Evolutionary conservation across 1,140 invertebrate species (phyloP).

Genomic region (Hydropsyche tenuis): DNA sequence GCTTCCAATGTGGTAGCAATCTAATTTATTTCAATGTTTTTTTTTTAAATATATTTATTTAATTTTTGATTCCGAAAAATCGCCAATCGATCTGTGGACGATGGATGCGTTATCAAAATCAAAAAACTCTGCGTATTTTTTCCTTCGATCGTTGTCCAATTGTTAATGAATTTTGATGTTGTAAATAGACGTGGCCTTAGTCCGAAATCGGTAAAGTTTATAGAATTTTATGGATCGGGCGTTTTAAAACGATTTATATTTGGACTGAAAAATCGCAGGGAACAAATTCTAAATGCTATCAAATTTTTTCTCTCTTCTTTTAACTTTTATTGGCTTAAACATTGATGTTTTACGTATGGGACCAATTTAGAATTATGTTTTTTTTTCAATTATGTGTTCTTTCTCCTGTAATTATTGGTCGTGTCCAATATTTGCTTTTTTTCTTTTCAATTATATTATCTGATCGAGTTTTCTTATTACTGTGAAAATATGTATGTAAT

Average conservation of each 20-base stretch:
- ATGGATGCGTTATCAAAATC: no score
- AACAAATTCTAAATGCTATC: not conserved
- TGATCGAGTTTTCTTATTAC: conserved; percentile 3
- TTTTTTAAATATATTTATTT: no score
- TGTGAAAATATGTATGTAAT: conserved; percentile 27
- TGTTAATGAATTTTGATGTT: no score
- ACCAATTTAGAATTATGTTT: no score
- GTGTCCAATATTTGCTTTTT: not conserved
- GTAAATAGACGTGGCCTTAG: not conserved
- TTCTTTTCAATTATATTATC: not conserved
- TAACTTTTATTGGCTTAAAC: conserved; percentile 10
- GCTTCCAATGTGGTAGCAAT: no score
- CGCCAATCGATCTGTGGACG: no score
- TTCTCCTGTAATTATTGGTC: not conserved
- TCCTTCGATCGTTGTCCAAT: no score
- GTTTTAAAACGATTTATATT: not conserved
- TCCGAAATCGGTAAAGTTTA: conserved; percentile 4
- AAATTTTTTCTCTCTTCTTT: conserved; percentile 9
- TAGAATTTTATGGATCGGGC: conserved; percentile 8
- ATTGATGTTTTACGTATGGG: conserved; percentile 14
- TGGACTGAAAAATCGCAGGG: no score
- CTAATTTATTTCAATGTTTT: no score
- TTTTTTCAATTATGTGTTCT: no score
- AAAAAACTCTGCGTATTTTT: no score
- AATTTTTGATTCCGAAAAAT: no score